Evolutionary conservation across 1,140 invertebrate species (phyloP).

Genomic region (Tetramorium simillimum): DNA sequence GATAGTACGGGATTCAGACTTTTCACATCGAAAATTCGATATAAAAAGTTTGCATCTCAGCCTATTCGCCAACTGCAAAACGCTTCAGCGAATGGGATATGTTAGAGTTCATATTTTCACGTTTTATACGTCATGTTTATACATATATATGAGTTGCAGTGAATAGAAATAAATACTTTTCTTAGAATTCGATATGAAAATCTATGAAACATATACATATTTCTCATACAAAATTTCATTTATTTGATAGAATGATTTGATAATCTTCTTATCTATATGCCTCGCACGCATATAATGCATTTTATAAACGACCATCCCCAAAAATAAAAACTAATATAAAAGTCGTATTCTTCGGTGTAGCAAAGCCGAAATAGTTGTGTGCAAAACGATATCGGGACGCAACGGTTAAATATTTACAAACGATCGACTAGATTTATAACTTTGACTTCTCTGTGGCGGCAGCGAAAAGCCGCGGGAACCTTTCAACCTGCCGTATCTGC

Average conservation of each 20-base stretch:
- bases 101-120: not conserved
- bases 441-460: not conserved
- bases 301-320: not conserved
- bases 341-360: not conserved
- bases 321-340: not conserved
- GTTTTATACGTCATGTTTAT: not conserved
- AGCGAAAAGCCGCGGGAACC: not conserved
- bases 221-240: not conserved
- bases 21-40: slow-evolving; percentile 27
- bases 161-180: not conserved
- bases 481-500: slow-evolving; percentile 22
- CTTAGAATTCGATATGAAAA: not conserved
- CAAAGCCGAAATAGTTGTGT: not conserved
- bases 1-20: not conserved
- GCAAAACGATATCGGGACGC: not conserved
- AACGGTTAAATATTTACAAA: slow-evolving; percentile 44
- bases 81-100: slow-evolving; percentile 4
- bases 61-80: not conserved
- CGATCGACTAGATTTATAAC: slow-evolving; percentile 34
- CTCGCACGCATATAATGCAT: not conserved
- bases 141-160: not conserved
- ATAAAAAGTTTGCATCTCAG: slow-evolving; percentile 11
- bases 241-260: not conserved
- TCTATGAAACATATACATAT: not conserved
- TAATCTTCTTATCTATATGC: not conserved